phyloP scores from a whole-genome alignment of 2,888 invertebrate species.

The Drosophila diplacantha region DNA sequence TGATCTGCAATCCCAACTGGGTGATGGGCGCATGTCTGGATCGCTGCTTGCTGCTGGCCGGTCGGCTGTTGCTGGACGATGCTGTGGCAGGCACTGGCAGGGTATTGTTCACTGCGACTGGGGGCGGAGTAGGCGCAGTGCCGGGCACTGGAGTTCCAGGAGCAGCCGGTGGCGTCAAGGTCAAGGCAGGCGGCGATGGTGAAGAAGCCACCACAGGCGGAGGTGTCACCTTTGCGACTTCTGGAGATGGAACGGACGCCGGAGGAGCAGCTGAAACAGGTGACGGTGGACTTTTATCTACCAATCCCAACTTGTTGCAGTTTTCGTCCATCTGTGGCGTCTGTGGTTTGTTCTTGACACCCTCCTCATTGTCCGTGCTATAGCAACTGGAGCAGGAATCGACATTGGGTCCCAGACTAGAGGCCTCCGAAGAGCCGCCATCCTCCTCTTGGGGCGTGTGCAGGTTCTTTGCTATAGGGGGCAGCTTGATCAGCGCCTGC shows the following conservation, averaged over 20 bases:
- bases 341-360: slow-evolving; percentile 26
- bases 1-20: slow-evolving; percentile 62
- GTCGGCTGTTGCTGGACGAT: slow-evolving; percentile 56
- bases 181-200: slow-evolving; percentile 53
- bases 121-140: slow-evolving; percentile 43
- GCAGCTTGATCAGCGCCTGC: slow-evolving; percentile 72
- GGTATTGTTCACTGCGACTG: slow-evolving; percentile 47
- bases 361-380: slow-evolving; percentile 77
- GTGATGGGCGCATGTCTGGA: slow-evolving; percentile 56
- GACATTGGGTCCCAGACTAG: slow-evolving; percentile 84
- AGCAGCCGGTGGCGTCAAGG: slow-evolving; percentile 55
- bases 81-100: slow-evolving; percentile 46
- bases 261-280: slow-evolving; percentile 9
- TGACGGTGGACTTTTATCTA: slow-evolving; percentile 7
- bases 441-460: slow-evolving; percentile 56
- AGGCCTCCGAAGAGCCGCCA: slow-evolving; percentile 79
- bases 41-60: slow-evolving; percentile 55
- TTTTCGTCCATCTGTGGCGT: slow-evolving; percentile 52
- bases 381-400: slow-evolving; percentile 83
- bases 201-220: slow-evolving; percentile 24
- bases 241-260: neutral
- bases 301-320: slow-evolving; percentile 48
- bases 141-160: slow-evolving; percentile 37
- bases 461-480: slow-evolving; percentile 66
- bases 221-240: neutral